These are phyloP conservation scores for Dasypogon diadema DNA, from an alignment of 2,888 invertebrate genomes.

Conservation along the genomic window DNA sequence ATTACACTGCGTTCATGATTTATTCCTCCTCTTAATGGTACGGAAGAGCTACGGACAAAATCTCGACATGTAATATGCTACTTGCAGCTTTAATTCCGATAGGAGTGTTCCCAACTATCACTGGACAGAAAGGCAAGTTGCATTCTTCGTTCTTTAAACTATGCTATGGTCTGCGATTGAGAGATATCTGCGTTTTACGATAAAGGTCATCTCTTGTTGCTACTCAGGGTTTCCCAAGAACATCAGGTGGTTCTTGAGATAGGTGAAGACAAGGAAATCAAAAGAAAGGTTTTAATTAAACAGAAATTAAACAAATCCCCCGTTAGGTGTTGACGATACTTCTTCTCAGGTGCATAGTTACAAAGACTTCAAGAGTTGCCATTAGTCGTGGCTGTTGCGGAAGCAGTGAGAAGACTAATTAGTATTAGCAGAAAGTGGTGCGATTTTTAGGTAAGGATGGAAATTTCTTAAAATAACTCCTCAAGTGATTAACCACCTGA, in stretches of 20 bases:
- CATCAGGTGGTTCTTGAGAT: background rate
- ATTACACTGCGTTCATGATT: conserved; percentile 51
- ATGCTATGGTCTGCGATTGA: background rate
- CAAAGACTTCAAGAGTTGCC: background rate
- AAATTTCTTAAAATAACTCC: background rate
- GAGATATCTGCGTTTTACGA: background rate
- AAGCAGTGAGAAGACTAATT: background rate
- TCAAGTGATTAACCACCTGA: background rate
- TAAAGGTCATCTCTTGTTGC: conserved; percentile 21
- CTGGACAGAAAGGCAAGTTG: background rate
- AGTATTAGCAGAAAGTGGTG: conserved; percentile 13
- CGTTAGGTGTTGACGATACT: conserved; percentile 33
- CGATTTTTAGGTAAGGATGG: background rate
- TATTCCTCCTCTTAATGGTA: conserved; percentile 46
- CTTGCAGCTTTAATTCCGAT: background rate
- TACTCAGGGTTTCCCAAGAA: background rate
- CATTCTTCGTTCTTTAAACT: background rate
- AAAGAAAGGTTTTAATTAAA: conserved; percentile 36
- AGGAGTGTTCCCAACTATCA: background rate
- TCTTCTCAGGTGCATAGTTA: background rate
- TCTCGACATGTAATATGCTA: background rate
- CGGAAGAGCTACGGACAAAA: background rate
- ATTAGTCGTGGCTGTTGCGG: background rate
- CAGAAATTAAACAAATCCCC: conserved; percentile 16
- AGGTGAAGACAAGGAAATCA: background rate